Evolutionary conservation across 2,113 vertebrate genomes (phyloP).

Genomic region (Marmota flaviventris): DNA sequence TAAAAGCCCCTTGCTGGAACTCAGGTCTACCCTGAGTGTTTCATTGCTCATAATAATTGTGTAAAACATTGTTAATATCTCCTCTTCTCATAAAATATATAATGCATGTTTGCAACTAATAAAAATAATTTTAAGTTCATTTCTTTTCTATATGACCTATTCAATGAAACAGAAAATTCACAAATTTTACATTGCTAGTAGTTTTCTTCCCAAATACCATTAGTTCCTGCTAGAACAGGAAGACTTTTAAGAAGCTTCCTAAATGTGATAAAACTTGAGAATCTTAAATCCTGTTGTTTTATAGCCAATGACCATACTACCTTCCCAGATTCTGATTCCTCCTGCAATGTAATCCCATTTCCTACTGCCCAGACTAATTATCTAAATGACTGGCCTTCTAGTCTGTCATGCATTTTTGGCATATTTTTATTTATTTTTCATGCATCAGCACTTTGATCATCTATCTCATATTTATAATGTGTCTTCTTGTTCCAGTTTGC

Average conservation of each 20-base stretch:
- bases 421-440: conserved; percentile 38
- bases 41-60: conserved; percentile 1
- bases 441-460: neutral
- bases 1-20: neutral
- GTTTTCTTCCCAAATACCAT: conserved; percentile 1
- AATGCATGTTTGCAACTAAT: neutral
- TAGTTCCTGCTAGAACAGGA: neutral
- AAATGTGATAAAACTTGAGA: neutral
- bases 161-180: neutral
- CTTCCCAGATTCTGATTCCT: neutral
- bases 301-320: neutral
- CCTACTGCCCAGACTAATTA: neutral
- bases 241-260: neutral
- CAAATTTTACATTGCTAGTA: neutral
- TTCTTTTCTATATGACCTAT: conserved; percentile 37
- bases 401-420: neutral
- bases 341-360: neutral
- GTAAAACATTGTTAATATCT: neutral
- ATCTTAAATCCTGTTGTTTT: conserved; percentile 34
- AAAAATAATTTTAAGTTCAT: conserved; percentile 21
- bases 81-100: conserved; percentile 26
- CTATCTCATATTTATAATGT: neutral
- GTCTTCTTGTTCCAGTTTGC: neutral
- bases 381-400: neutral
- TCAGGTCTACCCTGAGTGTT: neutral